phyloP scores from a whole-genome alignment of 2,797 vertebrate genomes.

The Aulostomus chinensis region DNA sequence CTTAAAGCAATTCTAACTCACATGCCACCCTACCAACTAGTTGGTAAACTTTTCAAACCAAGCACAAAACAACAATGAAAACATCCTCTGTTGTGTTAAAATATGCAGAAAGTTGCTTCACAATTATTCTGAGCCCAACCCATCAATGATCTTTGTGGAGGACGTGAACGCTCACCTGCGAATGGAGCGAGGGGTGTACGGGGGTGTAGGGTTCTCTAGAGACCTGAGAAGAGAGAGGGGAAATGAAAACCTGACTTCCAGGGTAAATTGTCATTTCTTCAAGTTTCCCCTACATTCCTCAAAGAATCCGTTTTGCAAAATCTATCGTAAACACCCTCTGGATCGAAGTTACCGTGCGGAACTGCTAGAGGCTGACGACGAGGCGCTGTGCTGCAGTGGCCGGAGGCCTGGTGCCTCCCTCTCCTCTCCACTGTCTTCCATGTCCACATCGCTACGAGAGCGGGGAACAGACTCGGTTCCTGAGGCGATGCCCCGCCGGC shows the following conservation, averaged over 20 bases:
- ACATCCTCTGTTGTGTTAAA: too few species aligned
- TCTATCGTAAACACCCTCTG: too few species aligned
- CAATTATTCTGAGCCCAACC: too few species aligned
- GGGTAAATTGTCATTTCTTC: too few species aligned
- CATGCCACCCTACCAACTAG: too few species aligned
- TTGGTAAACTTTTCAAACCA: too few species aligned
- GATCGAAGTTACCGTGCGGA: constrained; percentile 84
- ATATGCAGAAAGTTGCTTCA: too few species aligned
- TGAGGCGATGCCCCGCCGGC: constrained; percentile 75
- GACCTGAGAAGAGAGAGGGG: constrained; percentile 81
- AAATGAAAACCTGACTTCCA: constrained; percentile 12
- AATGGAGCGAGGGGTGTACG: constrained; percentile 90
- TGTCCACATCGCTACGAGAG: constrained; percentile 92
- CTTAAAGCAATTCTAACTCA: too few species aligned
- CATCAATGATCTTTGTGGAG: constrained; percentile 2
- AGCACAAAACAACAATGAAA: too few species aligned
- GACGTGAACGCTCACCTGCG: constrained; percentile 82
- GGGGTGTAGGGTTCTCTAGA: constrained; percentile 92
- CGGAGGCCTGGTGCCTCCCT: constrained; percentile 80
- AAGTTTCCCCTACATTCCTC: too few species aligned
- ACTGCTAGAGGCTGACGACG: constrained; percentile 87
- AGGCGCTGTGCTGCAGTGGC: constrained; percentile 87
- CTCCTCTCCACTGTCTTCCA: constrained; percentile 88
- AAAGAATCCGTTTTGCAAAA: too few species aligned
- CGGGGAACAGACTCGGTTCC: constrained; percentile 88